Conservation (phyloP, 2,113 vertebrate species). For the Melanocharis versteri region DNA sequence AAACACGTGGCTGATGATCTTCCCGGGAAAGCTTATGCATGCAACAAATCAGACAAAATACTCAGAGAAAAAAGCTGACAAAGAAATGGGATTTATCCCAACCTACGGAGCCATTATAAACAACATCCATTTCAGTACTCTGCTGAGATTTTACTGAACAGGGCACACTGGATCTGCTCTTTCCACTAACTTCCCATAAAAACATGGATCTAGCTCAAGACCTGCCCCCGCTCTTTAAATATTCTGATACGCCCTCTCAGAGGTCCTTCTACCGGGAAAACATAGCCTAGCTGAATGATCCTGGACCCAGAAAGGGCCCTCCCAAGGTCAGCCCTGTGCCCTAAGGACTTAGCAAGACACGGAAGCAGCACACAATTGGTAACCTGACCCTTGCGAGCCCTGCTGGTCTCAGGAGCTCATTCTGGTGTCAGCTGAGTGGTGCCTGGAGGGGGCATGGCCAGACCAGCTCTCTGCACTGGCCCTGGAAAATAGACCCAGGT, state of each 20-base stretch:
- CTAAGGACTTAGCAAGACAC: neutral
- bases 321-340: neutral
- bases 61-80: neutral
- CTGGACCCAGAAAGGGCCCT: neutral
- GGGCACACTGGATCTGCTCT: neutral
- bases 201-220: neutral
- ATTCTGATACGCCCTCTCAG: neutral
- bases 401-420: neutral
- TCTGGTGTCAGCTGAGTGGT: accelerated
- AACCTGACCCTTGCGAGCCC: neutral
- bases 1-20: neutral
- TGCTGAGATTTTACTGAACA: neutral
- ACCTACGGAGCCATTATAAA: neutral
- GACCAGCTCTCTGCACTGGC: neutral
- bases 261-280: neutral
- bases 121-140: neutral
- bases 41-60: neutral
- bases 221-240: neutral
- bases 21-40: neutral
- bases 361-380: neutral
- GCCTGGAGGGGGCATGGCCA: neutral
- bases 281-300: neutral
- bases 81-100: neutral
- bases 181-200: neutral
- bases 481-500: neutral